These are phyloP conservation scores for Acanthurus tractus DNA, from an alignment of 2,797 vertebrate species.

Conservation along the genomic window DNA sequence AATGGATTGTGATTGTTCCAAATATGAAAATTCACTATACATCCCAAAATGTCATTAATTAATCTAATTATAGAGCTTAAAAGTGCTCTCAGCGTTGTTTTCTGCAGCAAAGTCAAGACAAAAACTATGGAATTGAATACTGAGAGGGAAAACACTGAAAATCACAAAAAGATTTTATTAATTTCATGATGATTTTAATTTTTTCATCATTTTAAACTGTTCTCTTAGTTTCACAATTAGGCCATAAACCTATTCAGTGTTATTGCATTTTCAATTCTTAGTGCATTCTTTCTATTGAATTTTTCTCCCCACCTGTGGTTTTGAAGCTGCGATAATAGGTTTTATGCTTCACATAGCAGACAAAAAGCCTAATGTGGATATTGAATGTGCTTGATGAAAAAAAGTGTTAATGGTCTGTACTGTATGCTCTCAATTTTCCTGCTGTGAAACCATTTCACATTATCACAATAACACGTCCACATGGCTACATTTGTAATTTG, in stretches of 20 bases:
- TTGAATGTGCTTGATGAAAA: constrained; percentile 1
- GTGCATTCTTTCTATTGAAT: neutral
- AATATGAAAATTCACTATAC: neutral
- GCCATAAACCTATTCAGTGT: neutral
- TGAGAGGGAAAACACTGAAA: neutral
- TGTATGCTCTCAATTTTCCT: neutral
- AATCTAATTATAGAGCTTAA: neutral
- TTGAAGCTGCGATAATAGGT: constrained; percentile 21
- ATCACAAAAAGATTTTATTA: neutral
- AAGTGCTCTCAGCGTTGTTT: neutral
- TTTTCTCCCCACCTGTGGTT: neutral
- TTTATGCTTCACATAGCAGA: constrained; percentile 13
- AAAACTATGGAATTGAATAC: neutral
- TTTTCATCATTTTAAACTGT: neutral
- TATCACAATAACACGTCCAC: too few relatives aligned
- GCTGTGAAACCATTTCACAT: constrained; percentile 2
- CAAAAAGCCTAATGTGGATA: neutral
- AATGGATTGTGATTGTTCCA: neutral
- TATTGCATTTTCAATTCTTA: neutral
- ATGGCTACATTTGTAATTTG: too few relatives aligned
- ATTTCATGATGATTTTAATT: neutral
- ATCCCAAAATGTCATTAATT: neutral
- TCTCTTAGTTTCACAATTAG: neutral
- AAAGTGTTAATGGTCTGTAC: neutral
- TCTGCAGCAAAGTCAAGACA: constrained; percentile 4